Base-by-base conservation (phyloP, 2,888 invertebrate genomes). In the Lathronympha strigana region DNA sequence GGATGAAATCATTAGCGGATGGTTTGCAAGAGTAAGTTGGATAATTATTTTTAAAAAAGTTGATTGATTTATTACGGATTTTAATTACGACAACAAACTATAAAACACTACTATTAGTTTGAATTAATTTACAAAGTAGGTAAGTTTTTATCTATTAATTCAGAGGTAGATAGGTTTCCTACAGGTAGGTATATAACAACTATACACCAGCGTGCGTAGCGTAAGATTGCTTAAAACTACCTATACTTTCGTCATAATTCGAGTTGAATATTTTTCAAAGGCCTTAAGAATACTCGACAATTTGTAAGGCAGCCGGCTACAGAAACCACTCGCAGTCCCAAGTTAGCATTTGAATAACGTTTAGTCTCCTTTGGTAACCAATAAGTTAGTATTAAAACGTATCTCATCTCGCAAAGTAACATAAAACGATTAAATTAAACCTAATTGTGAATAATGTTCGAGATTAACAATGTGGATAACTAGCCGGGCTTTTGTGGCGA, bases 311-410 rank as follows among this genome's bases (percentile, higher is more conserved):
- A 60, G 19, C 58, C 63, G 21, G 36, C 49, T 8, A 13, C 28
- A 45, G 19, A 15, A n/a, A 36, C 9, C 13, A 8, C 25, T 17
- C 13, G n/a, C 19, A 38, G 45, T 43, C 49, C 45, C 36, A 47
- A 60, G 45, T 53, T 63, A 25, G 33, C 66, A 61, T 66, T 61
- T 54, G 66, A 60, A 66, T 66, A 66, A 38, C 45, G 54, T 66
- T 66, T 61, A 66, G 60, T 60, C 53, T 54, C 60, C 60, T 66
- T 66, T 66, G 66, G 66, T 54, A 15, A 31, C 60, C 66, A 61
- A 66, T 66, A 66, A 66, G 21, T 66, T 49, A 60, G 66, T 66
- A 47, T 54, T 66, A 21, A 61, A 54, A 25, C 31, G 17, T 63
- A 38, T 45, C 23, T 64, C 58, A 53, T 53, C 51, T 58, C 25